These are phyloP conservation scores for Hydraecia micacea DNA, from an alignment of 2,888 invertebrate species.

Conservation along the genomic window DNA sequence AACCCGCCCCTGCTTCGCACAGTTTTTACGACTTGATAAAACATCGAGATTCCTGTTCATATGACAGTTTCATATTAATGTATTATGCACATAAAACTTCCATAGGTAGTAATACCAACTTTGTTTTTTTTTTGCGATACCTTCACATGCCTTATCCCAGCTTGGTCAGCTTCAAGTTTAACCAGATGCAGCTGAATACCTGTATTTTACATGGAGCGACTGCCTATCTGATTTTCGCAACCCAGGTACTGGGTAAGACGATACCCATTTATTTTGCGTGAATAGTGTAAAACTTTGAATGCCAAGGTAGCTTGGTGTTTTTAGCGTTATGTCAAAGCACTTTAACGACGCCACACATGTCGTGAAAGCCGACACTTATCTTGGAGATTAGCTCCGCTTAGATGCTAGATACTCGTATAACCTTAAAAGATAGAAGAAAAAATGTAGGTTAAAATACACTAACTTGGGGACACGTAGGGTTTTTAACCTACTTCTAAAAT, in stretches of 20 bases:
- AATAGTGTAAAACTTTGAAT: conserved; percentile 3
- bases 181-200: not conserved
- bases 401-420: conserved; percentile 19
- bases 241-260: not conserved
- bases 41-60: not conserved
- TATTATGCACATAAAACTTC: too few relatives aligned
- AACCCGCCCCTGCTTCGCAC: not conserved
- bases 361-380: conserved; percentile 42
- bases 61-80: not conserved
- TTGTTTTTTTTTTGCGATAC: not conserved
- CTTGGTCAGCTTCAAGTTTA: not conserved
- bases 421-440: conserved; percentile 12
- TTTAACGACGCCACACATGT: conserved; percentile 13
- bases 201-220: not conserved
- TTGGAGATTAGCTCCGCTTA: conserved; percentile 31
- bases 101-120: not conserved
- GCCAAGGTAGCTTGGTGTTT: conserved; percentile 25
- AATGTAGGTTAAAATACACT: not conserved
- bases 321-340: conserved; percentile 23
- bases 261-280: not conserved
- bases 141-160: not conserved
- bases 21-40: not conserved
- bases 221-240: not conserved
- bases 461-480: not conserved
- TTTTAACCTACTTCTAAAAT: not conserved